Percentiles rank a stretch among this genome's conserved stretches.
Evolutionary conservation across 2,888 invertebrate genomes (phyloP).

Genomic region (Eristalis tenax): DNA sequence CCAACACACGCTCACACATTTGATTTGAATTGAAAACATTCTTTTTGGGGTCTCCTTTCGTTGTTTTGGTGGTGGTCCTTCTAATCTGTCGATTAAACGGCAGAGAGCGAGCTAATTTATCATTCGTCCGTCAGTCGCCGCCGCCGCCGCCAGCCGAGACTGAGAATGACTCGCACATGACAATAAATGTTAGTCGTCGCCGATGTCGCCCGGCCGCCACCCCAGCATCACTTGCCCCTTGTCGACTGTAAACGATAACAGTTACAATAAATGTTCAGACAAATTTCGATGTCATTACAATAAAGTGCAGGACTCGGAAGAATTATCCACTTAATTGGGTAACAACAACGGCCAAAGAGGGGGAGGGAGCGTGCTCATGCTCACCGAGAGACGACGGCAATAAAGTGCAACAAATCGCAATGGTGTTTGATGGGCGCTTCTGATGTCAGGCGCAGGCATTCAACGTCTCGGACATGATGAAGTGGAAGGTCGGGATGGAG

Average conservation of each 20-base stretch:
- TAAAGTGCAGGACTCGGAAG: constrained; percentile 38
- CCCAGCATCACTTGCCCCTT: background rate
- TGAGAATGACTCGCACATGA: too few relatives aligned
- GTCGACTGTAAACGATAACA: constrained; percentile 50
- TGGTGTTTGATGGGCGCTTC: background rate
- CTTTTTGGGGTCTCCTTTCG: background rate
- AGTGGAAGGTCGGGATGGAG: background rate
- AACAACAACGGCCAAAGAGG: constrained; percentile 12
- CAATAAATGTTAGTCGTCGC: too few relatives aligned
- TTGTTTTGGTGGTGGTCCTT: background rate
- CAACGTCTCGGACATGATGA: background rate
- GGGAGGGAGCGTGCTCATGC: background rate
- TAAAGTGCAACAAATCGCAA: constrained; percentile 33
- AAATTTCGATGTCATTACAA: constrained; percentile 51
- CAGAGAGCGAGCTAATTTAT: constrained; percentile 48
- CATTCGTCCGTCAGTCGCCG: constrained; percentile 28
- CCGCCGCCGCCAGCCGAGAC: too few relatives aligned
- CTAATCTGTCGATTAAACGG: constrained; percentile 28
- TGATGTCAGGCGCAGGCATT: constrained; percentile 1
- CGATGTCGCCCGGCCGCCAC: too few relatives aligned
- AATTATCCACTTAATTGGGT: constrained; percentile 64
- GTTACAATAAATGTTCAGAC: constrained; percentile 66
- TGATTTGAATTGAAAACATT: background rate
- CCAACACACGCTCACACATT: background rate
- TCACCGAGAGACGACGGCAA: constrained; percentile 3